Conservation (phyloP, 2,113 vertebrate genomes). For the Felis chaus region DNA sequence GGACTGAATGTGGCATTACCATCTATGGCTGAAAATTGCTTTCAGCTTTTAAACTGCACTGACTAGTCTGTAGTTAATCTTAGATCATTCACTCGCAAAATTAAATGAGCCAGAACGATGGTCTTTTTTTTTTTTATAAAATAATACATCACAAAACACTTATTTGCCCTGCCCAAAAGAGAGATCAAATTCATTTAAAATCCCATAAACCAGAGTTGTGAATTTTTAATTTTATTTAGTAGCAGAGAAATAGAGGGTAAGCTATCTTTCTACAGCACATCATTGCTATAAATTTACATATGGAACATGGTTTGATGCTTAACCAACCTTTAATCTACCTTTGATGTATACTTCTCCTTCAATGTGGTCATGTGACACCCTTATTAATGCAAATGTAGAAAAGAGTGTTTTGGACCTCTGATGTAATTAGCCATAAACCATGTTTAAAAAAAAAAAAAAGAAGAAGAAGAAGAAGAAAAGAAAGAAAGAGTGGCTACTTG, state of each 20-base stretch:
- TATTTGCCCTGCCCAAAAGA: conserved; percentile 96
- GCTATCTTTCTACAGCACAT: conserved; percentile 91
- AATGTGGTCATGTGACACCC: conserved; percentile 83
- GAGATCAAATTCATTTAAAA: conserved; percentile 93
- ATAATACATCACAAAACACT: conserved; percentile 92
- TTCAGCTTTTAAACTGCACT: conserved; percentile 93
- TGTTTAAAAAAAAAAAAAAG: not conserved
- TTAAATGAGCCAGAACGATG: conserved; percentile 92
- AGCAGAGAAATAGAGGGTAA: conserved; percentile 91
- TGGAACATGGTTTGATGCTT: conserved; percentile 93
- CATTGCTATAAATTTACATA: conserved; percentile 95
- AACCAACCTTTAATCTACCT: conserved; percentile 94
- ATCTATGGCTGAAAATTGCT: conserved; percentile 92
- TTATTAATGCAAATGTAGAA: conserved; percentile 89
- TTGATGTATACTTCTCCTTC: conserved; percentile 90
- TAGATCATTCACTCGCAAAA: conserved; percentile 93
- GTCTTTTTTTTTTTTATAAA: conserved; percentile 83
- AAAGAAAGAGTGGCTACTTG: conserved; percentile 51
- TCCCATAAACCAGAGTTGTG: conserved; percentile 92
- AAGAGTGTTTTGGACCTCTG: conserved; percentile 85
- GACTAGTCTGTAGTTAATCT: conserved; percentile 94
- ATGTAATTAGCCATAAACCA: conserved; percentile 87
- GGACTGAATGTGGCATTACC: conserved; percentile 92
- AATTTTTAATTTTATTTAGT: conserved; percentile 99
- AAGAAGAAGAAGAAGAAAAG: too few species aligned